Evolutionary conservation across 2,888 invertebrate species (phyloP).

Genomic region (Dromius quadrimaculatus): DNA sequence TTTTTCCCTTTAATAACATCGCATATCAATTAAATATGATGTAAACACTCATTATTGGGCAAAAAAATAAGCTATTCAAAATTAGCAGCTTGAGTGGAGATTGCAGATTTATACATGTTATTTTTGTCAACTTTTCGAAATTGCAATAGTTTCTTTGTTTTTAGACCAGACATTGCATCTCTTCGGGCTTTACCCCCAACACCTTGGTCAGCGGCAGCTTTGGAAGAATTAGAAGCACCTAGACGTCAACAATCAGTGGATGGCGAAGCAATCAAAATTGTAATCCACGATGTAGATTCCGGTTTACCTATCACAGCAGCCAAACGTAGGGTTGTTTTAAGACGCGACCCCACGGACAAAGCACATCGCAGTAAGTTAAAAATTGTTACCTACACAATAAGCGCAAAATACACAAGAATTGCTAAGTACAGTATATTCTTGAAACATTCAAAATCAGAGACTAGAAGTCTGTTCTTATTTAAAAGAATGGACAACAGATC

Average conservation of each 20-base stretch:
- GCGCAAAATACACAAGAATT: background rate
- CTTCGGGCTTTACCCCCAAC: constrained; percentile 67
- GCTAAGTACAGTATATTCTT: background rate
- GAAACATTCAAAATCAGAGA: background rate
- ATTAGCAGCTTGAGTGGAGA: no score
- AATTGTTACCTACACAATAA: background rate
- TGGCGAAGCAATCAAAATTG: constrained; percentile 92
- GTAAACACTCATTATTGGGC: no score
- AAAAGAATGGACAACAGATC: no score
- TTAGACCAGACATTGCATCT: constrained; percentile 82
- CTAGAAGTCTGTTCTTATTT: no score
- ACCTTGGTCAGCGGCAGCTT: constrained; percentile 73
- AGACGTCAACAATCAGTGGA: constrained; percentile 88
- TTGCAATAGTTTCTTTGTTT: no score
- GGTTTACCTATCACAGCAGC: constrained; percentile 72
- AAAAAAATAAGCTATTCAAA: no score
- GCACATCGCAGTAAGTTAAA: constrained; percentile 84
- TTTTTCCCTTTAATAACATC: no score
- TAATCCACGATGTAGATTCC: constrained; percentile 92
- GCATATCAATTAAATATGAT: no score
- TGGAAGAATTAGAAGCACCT: constrained; percentile 74
- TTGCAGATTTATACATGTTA: no score
- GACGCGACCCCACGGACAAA: constrained; percentile 85
- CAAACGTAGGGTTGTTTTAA: constrained; percentile 79
- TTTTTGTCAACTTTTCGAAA: no score